Evolutionary conservation across 2,888 invertebrate genomes (phyloP).

Genomic region (Biston betularia): DNA sequence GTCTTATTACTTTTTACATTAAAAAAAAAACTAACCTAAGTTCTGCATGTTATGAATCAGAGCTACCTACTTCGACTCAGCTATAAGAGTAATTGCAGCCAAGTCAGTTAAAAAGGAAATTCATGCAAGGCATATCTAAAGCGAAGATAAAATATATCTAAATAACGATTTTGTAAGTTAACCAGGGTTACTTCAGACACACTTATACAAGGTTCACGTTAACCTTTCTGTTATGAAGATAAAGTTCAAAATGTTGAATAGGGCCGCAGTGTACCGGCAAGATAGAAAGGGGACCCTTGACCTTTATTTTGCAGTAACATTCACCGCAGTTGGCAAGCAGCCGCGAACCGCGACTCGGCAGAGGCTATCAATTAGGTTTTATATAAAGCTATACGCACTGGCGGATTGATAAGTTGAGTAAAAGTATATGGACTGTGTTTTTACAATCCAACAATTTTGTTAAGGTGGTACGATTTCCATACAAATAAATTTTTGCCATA

Average conservation of each 20-base stretch:
- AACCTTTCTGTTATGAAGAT: background rate
- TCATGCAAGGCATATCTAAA: no score
- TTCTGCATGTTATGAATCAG: no score
- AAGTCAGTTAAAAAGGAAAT: no score
- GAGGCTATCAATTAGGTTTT: slow-evolving; percentile 11
- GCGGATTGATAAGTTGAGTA: no score
- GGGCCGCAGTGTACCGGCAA: background rate
- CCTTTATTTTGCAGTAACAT: slow-evolving; percentile 24
- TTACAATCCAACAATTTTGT: no score
- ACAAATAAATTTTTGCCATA: no score
- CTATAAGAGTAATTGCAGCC: no score
- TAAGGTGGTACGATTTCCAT: no score
- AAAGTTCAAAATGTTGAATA: slow-evolving; percentile 3
- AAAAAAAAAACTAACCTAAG: no score
- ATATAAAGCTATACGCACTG: background rate
- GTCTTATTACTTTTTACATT: no score
- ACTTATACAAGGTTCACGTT: background rate
- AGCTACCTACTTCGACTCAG: no score
- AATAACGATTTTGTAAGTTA: background rate
- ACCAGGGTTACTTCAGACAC: background rate
- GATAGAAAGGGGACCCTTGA: slow-evolving; percentile 18
- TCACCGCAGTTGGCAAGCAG: slow-evolving; percentile 27
- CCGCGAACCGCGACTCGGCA: slow-evolving; percentile 9
- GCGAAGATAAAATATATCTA: background rate
- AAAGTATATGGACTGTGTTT: no score